Base-by-base conservation (phyloP, 2,797 vertebrate genomes). In the Pogonophryne albipinna region DNA sequence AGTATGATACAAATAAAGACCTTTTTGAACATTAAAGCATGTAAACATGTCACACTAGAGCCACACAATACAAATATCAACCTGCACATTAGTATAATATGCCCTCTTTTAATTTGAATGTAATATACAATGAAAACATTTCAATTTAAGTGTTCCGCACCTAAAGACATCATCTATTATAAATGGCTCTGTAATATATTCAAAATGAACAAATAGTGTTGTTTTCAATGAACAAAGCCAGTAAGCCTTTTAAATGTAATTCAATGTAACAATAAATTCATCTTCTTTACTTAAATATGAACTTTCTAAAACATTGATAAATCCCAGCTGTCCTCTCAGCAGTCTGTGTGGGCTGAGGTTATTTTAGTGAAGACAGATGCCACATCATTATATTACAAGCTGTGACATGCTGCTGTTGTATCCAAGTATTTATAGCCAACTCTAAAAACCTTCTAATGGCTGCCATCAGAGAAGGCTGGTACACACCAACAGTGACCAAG, bases 381-480 rank as follows among this genome's bases (percentile, higher is more conserved):
- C 72, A 62, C 59, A 47, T 77, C 76, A 84, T 77, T 81, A 82
- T 66, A 50, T 57, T 72, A 74, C 31, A 76, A 79, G 67, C 66
- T 73, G 76, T 38, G 70, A 49, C 50, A 62, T 74, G 59, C 68
- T 76, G 27, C 63, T 55, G 61, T 57, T 66, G 51, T 53, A 86
- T 83, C 67, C 7, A n/a, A 79, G 67, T 84, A 74, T 91, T 87
- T 84, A 89, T 80, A 78, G 78, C 80, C 62, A 45, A 63, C 61
- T 61, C 68, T 80, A 78, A 83, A 84, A 80, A 80, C 45, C 16
- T 62, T 66, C 12, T 49, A 63, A 64, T 77, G 80, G 8, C 38
- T 57, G 53, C 53, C 61, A 67, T 77, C 58, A 66, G 66, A 76
- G 75, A 58, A 69, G 63, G 38, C 53, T 74, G 69, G 53, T 73